Evolutionary conservation across 2,888 invertebrate species (phyloP).

Genomic region (Yponomeuta evonymella): DNA sequence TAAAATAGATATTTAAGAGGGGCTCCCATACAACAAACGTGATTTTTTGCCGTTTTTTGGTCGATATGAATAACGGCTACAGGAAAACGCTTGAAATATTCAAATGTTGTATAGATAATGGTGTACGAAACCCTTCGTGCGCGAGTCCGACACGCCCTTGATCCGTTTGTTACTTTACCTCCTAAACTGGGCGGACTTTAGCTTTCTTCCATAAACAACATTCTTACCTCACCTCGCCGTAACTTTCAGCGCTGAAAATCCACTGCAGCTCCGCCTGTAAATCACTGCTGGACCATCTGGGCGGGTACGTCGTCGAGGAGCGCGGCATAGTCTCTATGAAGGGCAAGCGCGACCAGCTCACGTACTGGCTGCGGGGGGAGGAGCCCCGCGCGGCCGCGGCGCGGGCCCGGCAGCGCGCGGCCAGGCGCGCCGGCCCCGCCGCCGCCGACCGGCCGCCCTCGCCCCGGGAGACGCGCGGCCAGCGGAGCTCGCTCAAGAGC

Average conservation of each 20-base stretch:
- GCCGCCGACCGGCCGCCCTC: conserved; percentile 31
- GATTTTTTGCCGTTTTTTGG: no score
- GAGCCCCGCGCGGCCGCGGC: conserved; percentile 76
- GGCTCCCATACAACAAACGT: no score
- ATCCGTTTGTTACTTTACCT: no score
- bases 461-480: conserved; percentile 41
- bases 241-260: conserved; percentile 81
- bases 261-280: conserved; percentile 88
- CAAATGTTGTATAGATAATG: no score
- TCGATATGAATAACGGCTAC: no score
- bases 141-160: no score
- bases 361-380: conserved; percentile 90
- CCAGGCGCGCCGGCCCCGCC: conserved; percentile 59
- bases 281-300: conserved; percentile 79
- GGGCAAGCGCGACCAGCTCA: conserved; percentile 88
- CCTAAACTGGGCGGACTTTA: no score
- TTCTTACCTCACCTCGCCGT: no score
- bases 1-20: no score
- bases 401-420: conserved; percentile 67
- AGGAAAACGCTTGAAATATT: no score
- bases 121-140: no score
- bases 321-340: conserved; percentile 88
- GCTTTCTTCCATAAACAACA: no score
- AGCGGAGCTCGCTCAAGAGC: conserved; percentile 80
- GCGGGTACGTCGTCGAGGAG: conserved; percentile 85